Evolutionary conservation across 2,888 invertebrate species (phyloP).

Genomic region (Plutella xylostella): DNA sequence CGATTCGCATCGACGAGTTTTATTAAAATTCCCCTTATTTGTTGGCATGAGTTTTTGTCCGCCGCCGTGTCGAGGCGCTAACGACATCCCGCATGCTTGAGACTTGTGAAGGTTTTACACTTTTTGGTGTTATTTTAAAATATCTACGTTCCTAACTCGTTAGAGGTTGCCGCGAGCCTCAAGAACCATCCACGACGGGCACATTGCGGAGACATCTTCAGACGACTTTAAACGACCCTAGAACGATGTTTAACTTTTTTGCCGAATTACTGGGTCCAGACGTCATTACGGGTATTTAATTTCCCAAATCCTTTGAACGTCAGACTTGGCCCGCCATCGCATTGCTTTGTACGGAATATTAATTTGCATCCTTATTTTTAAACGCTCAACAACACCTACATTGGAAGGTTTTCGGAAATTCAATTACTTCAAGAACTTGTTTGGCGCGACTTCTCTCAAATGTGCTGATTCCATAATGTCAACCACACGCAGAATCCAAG

Average conservation of each 20-base stretch:
- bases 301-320: too few relatives aligned
- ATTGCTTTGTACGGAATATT: background rate
- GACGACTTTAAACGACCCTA: constrained; percentile 38
- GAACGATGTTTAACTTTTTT: constrained; percentile 38
- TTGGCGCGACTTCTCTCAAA: constrained; percentile 27
- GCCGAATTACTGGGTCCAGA: constrained; percentile 22
- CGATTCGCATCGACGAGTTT: constrained; percentile 43
- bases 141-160: constrained; percentile 34
- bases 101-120: constrained; percentile 19
- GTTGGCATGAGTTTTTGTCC: constrained; percentile 29
- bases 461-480: constrained; percentile 46
- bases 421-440: constrained; percentile 38
- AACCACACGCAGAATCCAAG: constrained; percentile 30
- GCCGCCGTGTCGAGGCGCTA: constrained; percentile 23
- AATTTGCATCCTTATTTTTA: background rate
- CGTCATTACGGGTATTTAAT: constrained; percentile 9
- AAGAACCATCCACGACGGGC: too few relatives aligned
- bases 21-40: constrained; percentile 50
- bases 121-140: constrained; percentile 28
- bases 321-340: too few relatives aligned
- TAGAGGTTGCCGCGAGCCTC: too few relatives aligned
- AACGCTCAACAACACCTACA: background rate
- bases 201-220: too few relatives aligned
- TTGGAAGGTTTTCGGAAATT: constrained; percentile 27
- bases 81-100: constrained; percentile 24